Percentiles rank a stretch among this genome's conserved stretches.
Evolutionary conservation across 2,888 invertebrate genomes (phyloP).

Genomic region (Ornithoptera alexandrae): DNA sequence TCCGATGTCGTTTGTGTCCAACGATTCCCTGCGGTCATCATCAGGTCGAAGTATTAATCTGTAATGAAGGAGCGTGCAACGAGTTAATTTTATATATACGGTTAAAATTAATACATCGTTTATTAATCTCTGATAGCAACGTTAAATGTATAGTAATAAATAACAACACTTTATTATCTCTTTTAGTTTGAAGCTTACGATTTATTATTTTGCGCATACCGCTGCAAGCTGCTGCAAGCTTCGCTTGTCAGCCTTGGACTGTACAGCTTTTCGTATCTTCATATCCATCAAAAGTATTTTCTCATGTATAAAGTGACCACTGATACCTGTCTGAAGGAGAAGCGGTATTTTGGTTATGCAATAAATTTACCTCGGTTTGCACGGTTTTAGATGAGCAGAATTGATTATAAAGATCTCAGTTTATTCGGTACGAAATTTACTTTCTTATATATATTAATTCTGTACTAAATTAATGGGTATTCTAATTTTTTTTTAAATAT

Average conservation of each 20-base stretch:
- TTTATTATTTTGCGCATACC: not conserved
- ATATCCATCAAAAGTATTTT: not conserved
- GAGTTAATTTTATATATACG: too few species aligned
- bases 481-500: too few species aligned
- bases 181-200: slow-evolving; percentile 5
- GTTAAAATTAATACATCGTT: too few species aligned
- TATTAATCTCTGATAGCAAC: not conserved
- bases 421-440: too few species aligned
- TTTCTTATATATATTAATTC: too few species aligned
- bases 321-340: too few species aligned
- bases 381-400: too few species aligned
- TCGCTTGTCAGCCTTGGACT: not conserved
- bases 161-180: not conserved
- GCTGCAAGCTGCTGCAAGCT: not conserved
- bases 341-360: not conserved
- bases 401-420: not conserved
- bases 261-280: too few species aligned
- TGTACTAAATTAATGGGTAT: too few species aligned
- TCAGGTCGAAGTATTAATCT: too few species aligned
- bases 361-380: not conserved
- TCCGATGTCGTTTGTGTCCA: too few species aligned
- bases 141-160: not conserved
- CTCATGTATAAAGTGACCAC: not conserved
- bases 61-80: not conserved
- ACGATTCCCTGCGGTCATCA: too few species aligned